Evolutionary conservation across 2,888 invertebrate genomes (phyloP), one percentile per base, ranked within the genome.

Genomic region (Capitulum mitella): DNA sequence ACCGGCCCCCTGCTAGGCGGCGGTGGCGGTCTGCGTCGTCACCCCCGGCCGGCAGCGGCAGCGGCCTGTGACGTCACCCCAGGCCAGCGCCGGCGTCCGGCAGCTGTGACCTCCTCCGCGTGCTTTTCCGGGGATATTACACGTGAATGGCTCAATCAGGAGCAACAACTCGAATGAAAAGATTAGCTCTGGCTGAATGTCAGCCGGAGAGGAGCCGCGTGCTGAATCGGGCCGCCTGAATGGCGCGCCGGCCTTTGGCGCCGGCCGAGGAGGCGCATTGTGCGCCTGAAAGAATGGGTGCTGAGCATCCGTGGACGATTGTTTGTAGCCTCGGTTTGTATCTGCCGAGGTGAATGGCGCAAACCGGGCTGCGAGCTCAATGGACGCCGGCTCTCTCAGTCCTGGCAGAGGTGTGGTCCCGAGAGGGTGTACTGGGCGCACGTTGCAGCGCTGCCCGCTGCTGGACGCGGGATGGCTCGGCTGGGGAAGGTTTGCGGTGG

Each of bases 131-230:
- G 19, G 51, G 22, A 51, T 51, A 22, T 22, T 29, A 29, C 29
- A 6, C 58, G 29, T 61, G 58, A 61, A 61, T 61, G 58, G 58
- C 58, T 29, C 58, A 61, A 61, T 61, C 58, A 61, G 29, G 26
- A 12, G 58, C 58, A 61, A 29, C 58, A 61, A 29, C 58, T 61
- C 58, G 58, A 29, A 61, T 61, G 29, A 61, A 61, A 61, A 61
- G 58, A 61, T 61, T 61, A 61, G 26, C 29, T 29, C 10, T 5
- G 8, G 58, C 29, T 61, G 58, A 61, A 61, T 29, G 29, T 29
- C 19, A 12, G 26, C 29, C 58, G 58, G 29, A 29, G 58, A 3
- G 58, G 58, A n/a, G 58, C 58, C 51, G 22, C 22, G 14, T 1
- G 51, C 58, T 61, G 58, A 61, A 61, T 61, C 58, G 29, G 29